Evolutionary conservation across 2,797 vertebrate species (phyloP), one percentile per base, ranked within the genome.

Genomic region (Tympanoctomys barrerae): DNA sequence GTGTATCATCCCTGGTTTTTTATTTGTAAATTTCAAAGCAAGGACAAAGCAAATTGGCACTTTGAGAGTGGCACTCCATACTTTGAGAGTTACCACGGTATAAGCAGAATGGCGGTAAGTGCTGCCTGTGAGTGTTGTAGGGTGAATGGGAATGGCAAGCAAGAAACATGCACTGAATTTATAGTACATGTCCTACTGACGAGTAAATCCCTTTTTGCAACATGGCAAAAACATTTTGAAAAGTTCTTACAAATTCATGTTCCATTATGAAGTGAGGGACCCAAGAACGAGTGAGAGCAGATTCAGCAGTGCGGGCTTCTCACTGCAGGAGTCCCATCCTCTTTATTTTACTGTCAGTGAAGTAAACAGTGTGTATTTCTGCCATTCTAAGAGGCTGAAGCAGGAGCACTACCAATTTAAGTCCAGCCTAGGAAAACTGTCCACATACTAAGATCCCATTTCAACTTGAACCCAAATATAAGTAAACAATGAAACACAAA

Each of bases 161-260:
- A 39, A 18, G 4, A 90, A 24, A 57, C 8, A 33, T 62, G 70
- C 83, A 28, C 14, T 42, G 36, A 28, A 26, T 2, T 88, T 31
- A 49, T 14, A 75, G 75, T 31, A 87, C 39, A 57, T 57, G 16
- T 71, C 52, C 10, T 9, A 16, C 7, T 49, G 36, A 89, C 28
- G 36, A 24, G 73, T 75, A 46, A 36, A 18, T 68, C 28, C 12
- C 49, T 84, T 22, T 11, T 80, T 75, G 33, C 26, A 81, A 85
- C 19, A 52, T 70, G 33, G 70, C 78, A 46, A 70, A 87, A 93
- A 82, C n/a, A n/a, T n/a, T n/a, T 82, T 89, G 62, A 64, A 49
- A 66, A 68, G 16, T 33, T 79, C 54, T 94, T 46, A 90, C 52
- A 77, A 84, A 85, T 94, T 92, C 21, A 11, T 52, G 9, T 52